Conservation (phyloP, 35 echinoderm and acorn worm genomes). For the Apostichopus japonicus region DNA sequence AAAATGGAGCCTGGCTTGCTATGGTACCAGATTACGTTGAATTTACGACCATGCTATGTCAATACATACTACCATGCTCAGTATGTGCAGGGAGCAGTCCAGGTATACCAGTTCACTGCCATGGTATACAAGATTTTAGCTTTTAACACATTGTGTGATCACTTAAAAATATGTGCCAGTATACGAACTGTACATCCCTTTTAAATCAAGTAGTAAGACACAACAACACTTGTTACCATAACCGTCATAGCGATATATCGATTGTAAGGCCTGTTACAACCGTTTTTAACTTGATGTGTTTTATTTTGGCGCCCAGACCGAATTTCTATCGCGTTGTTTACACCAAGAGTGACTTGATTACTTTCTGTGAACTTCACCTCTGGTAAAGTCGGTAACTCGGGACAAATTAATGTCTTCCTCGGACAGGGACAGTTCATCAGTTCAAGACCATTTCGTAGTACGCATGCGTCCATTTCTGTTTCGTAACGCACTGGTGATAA, state of each 20-base stretch:
- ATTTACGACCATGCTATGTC: too few species aligned
- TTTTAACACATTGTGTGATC: too few species aligned
- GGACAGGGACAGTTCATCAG: neutral
- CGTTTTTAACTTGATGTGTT: neutral
- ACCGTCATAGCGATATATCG: neutral
- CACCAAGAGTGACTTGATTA: neutral
- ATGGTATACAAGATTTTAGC: too few species aligned
- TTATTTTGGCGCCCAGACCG: neutral
- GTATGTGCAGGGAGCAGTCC: too few species aligned
- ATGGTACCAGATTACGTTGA: too few species aligned
- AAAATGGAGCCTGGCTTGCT: too few species aligned
- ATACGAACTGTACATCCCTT: too few species aligned
- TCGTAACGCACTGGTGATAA: neutral
- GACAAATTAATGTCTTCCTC: neutral
- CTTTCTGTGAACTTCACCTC: neutral
- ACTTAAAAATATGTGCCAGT: too few species aligned
- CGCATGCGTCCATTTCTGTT: neutral
- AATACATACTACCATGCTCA: too few species aligned
- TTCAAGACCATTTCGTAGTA: neutral
- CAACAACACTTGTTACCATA: neutral
- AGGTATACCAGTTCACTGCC: too few species aligned
- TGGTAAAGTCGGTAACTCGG: neutral
- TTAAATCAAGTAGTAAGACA: neutral
- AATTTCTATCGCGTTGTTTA: neutral
- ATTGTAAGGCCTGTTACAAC: neutral